phyloP scores from a whole-genome alignment of 1,140 invertebrate species.

The Camponotus vicinus region DNA sequence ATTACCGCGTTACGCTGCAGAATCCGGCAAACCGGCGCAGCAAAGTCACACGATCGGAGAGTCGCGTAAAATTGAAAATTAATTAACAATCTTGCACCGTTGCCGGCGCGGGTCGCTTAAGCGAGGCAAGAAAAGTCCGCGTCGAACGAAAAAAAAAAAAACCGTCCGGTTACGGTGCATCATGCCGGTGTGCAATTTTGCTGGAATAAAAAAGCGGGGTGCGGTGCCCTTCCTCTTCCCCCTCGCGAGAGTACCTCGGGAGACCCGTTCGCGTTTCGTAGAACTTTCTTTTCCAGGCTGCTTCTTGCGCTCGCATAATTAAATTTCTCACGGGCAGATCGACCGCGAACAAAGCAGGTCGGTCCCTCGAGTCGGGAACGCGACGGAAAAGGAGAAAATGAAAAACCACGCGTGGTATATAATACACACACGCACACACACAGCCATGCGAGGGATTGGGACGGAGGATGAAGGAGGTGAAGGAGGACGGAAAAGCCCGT shows the following conservation, averaged over 20 bases:
- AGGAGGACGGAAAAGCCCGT: slow-evolving; percentile 34
- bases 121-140: slow-evolving; percentile 43
- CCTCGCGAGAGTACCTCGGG: slow-evolving; percentile 18
- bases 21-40: slow-evolving; percentile 46
- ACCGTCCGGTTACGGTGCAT: slow-evolving; percentile 44
- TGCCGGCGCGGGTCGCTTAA: slow-evolving; percentile 26
- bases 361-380: not conserved
- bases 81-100: slow-evolving; percentile 61
- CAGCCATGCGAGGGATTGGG: not conserved
- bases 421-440: slow-evolving; percentile 9
- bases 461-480: not conserved
- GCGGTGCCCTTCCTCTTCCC: not conserved
- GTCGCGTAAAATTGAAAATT: slow-evolving; percentile 64
- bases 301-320: slow-evolving; percentile 60
- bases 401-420: slow-evolving; percentile 25
- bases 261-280: slow-evolving; percentile 17
- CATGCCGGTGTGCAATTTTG: slow-evolving; percentile 57
- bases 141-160: slow-evolving; percentile 22
- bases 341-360: slow-evolving; percentile 45
- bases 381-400: not conserved
- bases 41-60: slow-evolving; percentile 46
- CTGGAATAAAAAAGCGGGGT: slow-evolving; percentile 38
- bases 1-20: slow-evolving; percentile 57
- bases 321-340: slow-evolving; percentile 59
- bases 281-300: slow-evolving; percentile 45